Percentiles rank a stretch among this genome's conserved stretches.
Evolutionary conservation across 1,140 invertebrate species (phyloP).

Genomic region (Drosophila micromelanica): DNA sequence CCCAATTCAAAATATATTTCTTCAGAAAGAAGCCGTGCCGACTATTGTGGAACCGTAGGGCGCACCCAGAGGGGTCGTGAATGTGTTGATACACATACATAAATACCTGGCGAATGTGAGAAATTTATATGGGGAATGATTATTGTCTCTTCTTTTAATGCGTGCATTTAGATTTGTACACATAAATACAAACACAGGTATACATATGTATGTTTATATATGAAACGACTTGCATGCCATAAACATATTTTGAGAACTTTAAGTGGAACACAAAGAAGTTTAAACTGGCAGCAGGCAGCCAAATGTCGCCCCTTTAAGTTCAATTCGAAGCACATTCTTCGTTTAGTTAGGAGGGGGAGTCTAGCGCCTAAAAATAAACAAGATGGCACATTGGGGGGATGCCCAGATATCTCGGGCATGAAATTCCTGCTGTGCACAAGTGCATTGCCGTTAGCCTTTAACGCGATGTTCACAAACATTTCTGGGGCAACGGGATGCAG

Average conservation of each 20-base stretch:
- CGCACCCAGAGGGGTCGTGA: constrained; percentile 33
- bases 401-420: constrained; percentile 14
- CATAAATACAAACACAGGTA: background rate
- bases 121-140: constrained; percentile 22
- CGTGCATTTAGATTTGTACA: background rate
- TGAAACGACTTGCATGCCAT: constrained; percentile 24
- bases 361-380: constrained; percentile 24
- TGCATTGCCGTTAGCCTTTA: constrained; percentile 23
- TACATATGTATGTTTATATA: background rate
- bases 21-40: constrained; percentile 6
- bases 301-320: constrained; percentile 28
- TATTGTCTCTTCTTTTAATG: background rate
- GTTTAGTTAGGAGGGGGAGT: constrained; percentile 16
- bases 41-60: constrained; percentile 4
- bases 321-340: constrained; percentile 13
- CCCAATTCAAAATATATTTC: constrained; percentile 28
- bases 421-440: constrained; percentile 38
- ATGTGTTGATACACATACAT: constrained; percentile 33
- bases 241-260: constrained; percentile 43
- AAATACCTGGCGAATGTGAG: constrained; percentile 45
- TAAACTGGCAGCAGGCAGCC: background rate
- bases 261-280: constrained; percentile 47
- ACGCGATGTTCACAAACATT: background rate
- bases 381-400: constrained; percentile 1
- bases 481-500: constrained; percentile 7